Evolutionary conservation across 1,140 invertebrate species (phyloP).

Genomic region (Diorhabda carinulata): DNA sequence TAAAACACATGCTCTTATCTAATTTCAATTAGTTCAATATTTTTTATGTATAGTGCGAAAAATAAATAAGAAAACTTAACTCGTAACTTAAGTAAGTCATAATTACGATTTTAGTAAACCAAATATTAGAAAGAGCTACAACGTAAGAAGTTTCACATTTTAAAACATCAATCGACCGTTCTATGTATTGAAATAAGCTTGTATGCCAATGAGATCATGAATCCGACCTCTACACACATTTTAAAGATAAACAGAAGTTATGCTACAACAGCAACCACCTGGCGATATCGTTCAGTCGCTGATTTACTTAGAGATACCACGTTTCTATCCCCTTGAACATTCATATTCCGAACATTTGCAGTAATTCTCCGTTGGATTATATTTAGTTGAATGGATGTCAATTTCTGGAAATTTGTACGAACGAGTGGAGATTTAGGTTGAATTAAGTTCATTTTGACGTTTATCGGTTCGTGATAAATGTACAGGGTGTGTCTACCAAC

Average conservation of each 20-base stretch:
- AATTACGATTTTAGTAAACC: no score
- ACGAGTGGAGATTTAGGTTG: no score
- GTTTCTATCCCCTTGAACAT: constrained; percentile 7
- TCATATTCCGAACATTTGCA: constrained; percentile 11
- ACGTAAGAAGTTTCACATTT: no score
- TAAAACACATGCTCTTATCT: no score
- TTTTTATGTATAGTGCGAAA: no score
- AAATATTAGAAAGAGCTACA: no score
- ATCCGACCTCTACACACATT: not conserved
- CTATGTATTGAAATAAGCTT: not conserved
- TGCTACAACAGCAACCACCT: constrained; percentile 6
- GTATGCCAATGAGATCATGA: not conserved
- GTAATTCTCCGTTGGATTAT: not conserved
- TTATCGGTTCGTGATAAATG: no score
- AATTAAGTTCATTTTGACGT: no score
- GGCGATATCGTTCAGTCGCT: not conserved
- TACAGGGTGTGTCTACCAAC: no score
- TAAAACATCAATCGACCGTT: not conserved
- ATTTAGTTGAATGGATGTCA: not conserved
- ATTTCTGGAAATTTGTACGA: not conserved
- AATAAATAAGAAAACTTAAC: no score
- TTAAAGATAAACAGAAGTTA: constrained; percentile 7
- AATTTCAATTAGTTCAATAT: no score
- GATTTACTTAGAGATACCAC: constrained; percentile 7
- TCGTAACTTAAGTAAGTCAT: no score